Evolutionary conservation across 2,888 invertebrate species (phyloP), one percentile per base, ranked within the genome.

Genomic region (Drosophila kuntzei): DNA sequence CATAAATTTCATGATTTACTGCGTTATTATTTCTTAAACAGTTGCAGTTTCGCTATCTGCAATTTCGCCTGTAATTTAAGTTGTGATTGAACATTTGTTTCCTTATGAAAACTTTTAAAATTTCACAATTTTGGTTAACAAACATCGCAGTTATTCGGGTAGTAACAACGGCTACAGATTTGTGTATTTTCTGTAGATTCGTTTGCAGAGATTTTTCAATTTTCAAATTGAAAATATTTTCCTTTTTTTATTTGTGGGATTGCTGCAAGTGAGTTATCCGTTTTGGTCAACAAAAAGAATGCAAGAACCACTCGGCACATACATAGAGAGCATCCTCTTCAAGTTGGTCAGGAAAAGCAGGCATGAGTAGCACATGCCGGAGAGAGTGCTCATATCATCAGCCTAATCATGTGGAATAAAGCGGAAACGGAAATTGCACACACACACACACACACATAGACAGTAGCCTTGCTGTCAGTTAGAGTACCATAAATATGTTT

Each of bases 331-430:
- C n/a, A 46, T 61, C 27, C 44, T 27, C 29, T 37, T n/a, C 29
- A 25, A 55, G 37, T 37, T 20, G 46, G 5, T 37, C 27, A 46
- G 55, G 37, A 44, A 46, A 14, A 54, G 39, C 37, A 62, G 47
- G 20, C 55, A 59, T 44, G 55, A 64, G 65, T 44, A 61, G 36
- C 78, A 65, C 57, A 37, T 79, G 72, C 67, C 62, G 58, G 20
- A 43, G 54, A 29, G 54, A 61, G 64, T 60, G 57, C 54, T 71
- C 72, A 61, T 76, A 71, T 79, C 84, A 81, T 76, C 75, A 77
- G 87, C 49, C 79, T 85, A 85, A 89, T 89, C 85, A 89, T 79
- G 85, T 89, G 85, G 79, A 89, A 85, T 76, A 79, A 75, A 39
- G 71, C 76, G 87, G 85, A 89, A 85, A 75, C 70, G 85, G 82